Evolutionary conservation across 2,888 invertebrate genomes (phyloP).

Genomic region (Chymomyza amoena): DNA sequence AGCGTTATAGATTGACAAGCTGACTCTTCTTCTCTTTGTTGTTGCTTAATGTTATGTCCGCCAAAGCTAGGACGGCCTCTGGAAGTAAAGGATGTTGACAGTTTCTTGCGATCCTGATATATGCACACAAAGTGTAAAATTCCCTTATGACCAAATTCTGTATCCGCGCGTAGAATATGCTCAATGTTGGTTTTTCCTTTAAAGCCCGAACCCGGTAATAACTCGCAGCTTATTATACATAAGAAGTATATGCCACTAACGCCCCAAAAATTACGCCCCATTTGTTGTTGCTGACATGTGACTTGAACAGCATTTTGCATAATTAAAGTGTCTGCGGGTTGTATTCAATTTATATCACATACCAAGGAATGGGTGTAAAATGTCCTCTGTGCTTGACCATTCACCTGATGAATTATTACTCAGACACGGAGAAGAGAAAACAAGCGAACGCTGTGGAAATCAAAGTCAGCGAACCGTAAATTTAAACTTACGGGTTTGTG

Average conservation of each 20-base stretch:
- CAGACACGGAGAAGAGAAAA: conserved; percentile 20
- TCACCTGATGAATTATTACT: conserved; percentile 51
- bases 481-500: conserved; percentile 21
- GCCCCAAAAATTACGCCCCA: background rate
- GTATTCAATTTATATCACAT: conserved; percentile 36
- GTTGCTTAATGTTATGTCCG: too few species aligned
- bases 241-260: background rate
- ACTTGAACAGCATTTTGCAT: conserved; percentile 47
- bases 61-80: too few species aligned
- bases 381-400: conserved; percentile 16
- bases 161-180: too few species aligned
- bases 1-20: too few species aligned
- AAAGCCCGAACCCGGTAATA: too few species aligned
- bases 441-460: conserved; percentile 30
- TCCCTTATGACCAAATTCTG: too few species aligned
- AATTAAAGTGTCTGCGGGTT: conserved; percentile 46
- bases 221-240: too few species aligned
- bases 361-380: background rate
- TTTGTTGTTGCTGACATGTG: background rate
- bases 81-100: too few species aligned
- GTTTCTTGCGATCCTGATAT: too few species aligned
- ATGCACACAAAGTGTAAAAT: too few species aligned
- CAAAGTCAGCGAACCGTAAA: conserved; percentile 51
- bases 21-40: too few species aligned
- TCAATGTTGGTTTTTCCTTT: too few species aligned